A percentile compares a stretch with the other conserved stretches of the same genome.
Evolutionary conservation across 2,888 invertebrate species (phyloP).

Genomic region (Amiota mariae): DNA sequence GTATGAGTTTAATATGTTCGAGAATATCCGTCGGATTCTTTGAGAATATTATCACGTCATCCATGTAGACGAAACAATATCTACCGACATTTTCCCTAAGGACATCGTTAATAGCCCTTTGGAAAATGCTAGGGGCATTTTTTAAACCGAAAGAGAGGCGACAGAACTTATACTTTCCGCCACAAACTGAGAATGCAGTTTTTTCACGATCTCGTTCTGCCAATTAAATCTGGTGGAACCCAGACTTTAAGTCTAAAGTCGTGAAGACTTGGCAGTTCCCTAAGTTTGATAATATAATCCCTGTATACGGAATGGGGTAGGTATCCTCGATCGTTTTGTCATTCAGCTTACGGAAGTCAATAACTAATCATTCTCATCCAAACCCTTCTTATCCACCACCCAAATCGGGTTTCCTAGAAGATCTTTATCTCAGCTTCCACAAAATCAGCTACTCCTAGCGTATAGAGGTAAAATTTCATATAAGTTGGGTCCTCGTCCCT

Average conservation of each 20-base stretch:
- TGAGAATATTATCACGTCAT: conserved; percentile 13
- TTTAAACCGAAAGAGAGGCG: conserved; percentile 5
- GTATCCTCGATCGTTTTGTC: conserved; percentile 42
- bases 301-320: conserved; percentile 41
- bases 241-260: conserved; percentile 43
- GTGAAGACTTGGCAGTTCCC: conserved; percentile 38
- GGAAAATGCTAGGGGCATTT: conserved; percentile 13
- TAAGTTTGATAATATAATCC: conserved; percentile 36
- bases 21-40: neutral
- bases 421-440: conserved; percentile 35
- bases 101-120: conserved; percentile 19
- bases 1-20: too few relatives aligned
- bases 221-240: conserved; percentile 40
- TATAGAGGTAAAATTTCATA: conserved; percentile 40
- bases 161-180: conserved; percentile 22
- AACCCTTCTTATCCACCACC: conserved; percentile 36
- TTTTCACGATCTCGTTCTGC: conserved; percentile 41
- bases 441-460: conserved; percentile 41
- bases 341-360: conserved; percentile 34
- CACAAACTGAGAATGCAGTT: conserved; percentile 35
- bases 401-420: conserved; percentile 32
- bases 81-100: conserved; percentile 22
- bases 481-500: conserved; percentile 36
- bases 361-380: conserved; percentile 18
- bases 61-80: conserved; percentile 16